Conservation (phyloP, 2,113 vertebrate species). For the Ginglymostoma cirratum region DNA sequence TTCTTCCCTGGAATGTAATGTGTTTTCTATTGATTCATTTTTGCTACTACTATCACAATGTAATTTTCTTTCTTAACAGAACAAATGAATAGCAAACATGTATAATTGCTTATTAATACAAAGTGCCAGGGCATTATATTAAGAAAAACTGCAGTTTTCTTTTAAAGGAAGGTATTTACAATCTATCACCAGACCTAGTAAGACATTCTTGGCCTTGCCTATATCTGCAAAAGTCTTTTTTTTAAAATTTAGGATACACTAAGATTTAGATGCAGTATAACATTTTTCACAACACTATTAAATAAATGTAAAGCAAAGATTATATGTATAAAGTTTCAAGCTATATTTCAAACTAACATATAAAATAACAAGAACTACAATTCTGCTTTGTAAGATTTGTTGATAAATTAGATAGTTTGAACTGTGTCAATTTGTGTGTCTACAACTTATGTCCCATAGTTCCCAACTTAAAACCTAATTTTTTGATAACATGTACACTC, state of each 20-base stretch:
- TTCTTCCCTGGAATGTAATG: conserved; percentile 8
- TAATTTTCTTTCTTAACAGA: neutral
- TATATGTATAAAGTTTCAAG: neutral
- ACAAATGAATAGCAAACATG: neutral
- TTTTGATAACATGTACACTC: neutral
- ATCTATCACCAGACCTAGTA: neutral
- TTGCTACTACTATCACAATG: neutral
- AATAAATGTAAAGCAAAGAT: neutral
- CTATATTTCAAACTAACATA: neutral
- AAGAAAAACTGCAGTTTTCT: neutral
- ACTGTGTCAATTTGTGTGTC: neutral
- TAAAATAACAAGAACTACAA: neutral
- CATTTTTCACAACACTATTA: neutral
- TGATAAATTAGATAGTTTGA: neutral
- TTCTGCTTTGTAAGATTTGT: neutral
- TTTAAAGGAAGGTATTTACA: neutral
- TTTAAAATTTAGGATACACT: neutral
- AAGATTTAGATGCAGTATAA: neutral
- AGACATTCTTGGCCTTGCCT: neutral
- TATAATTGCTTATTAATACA: neutral
- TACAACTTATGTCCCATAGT: neutral
- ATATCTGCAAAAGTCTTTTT: neutral
- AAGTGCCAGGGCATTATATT: neutral
- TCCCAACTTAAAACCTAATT: too few relatives aligned
- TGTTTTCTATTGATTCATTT: conserved; percentile 13